Conservation (phyloP, 1,140 invertebrate genomes). For the Drosophila sturtevanti region DNA sequence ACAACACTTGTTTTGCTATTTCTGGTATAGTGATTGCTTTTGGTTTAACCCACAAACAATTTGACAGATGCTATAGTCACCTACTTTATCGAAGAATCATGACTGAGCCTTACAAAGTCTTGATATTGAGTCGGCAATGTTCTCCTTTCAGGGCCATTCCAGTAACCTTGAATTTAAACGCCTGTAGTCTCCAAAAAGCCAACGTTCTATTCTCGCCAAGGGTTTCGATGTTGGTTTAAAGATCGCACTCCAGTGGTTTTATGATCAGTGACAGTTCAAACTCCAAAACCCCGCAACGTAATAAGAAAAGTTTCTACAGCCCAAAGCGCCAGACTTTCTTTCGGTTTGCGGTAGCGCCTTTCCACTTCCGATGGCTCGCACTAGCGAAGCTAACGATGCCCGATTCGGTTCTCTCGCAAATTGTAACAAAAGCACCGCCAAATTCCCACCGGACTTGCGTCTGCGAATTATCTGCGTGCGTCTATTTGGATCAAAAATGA, state of each 20-base stretch:
- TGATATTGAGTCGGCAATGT: neutral
- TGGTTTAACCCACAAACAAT: too few relatives aligned
- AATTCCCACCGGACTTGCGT: constrained; percentile 64
- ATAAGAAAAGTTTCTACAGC: too few relatives aligned
- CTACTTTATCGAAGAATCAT: too few relatives aligned
- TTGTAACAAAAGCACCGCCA: constrained; percentile 58
- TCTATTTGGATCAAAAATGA: too few relatives aligned
- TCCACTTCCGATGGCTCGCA: constrained; percentile 77
- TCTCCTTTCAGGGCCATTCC: neutral
- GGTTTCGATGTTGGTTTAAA: too few relatives aligned
- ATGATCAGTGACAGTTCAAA: constrained; percentile 82
- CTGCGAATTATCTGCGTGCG: constrained; percentile 55
- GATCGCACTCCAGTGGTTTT: constrained; percentile 36
- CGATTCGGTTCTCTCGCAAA: constrained; percentile 27
- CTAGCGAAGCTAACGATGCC: constrained; percentile 44
- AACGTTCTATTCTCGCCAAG: too few relatives aligned
- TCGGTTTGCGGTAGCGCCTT: constrained; percentile 82
- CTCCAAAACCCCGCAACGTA: constrained; percentile 61
- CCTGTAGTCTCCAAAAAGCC: neutral
- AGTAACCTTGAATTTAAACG: neutral
- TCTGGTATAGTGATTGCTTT: too few relatives aligned
- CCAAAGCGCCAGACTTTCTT: constrained; percentile 75
- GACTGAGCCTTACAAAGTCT: too few relatives aligned
- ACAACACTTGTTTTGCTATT: too few relatives aligned
- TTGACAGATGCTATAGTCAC: too few relatives aligned